A percentile compares a stretch with the other conserved stretches of the same genome.
Conservation (phyloP, 1,140 invertebrate species). For the Megalopta genalis region DNA sequence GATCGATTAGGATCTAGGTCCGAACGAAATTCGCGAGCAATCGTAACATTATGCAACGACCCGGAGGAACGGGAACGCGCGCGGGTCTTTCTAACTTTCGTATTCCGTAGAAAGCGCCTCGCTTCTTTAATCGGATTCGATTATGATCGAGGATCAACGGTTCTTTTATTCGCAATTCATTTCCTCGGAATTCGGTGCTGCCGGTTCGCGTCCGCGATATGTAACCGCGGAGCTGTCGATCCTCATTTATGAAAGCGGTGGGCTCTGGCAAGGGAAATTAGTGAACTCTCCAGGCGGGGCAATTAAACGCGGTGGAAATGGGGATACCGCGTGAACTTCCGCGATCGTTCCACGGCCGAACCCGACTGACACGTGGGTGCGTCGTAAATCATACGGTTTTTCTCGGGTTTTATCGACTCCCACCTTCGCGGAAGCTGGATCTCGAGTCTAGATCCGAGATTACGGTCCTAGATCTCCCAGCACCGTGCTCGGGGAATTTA, state of each 20-base stretch:
- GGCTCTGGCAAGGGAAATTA: neutral
- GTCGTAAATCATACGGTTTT: neutral
- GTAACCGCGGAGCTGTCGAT: neutral
- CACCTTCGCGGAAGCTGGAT: neutral
- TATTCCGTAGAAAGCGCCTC: conserved; percentile 27
- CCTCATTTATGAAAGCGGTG: conserved; percentile 13
- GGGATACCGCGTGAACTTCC: conserved; percentile 12
- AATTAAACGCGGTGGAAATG: conserved; percentile 14
- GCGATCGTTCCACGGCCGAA: conserved; percentile 1
- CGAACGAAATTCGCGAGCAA: neutral
- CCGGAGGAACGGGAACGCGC: no score
- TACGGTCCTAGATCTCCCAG: no score
- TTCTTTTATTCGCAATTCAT: neutral
- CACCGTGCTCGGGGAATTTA: no score
- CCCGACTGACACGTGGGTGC: neutral
- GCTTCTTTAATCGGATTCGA: neutral
- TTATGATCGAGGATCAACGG: neutral
- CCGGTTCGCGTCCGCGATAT: no score
- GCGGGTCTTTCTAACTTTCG: neutral
- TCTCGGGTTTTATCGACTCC: neutral
- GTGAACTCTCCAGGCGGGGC: conserved; percentile 4
- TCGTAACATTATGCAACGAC: neutral
- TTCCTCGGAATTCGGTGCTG: no score
- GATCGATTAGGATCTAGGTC: no score
- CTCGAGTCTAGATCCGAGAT: neutral